These are phyloP conservation scores for Tapera naevia DNA, from an alignment of 2,797 vertebrate species.

Conservation along the genomic window DNA sequence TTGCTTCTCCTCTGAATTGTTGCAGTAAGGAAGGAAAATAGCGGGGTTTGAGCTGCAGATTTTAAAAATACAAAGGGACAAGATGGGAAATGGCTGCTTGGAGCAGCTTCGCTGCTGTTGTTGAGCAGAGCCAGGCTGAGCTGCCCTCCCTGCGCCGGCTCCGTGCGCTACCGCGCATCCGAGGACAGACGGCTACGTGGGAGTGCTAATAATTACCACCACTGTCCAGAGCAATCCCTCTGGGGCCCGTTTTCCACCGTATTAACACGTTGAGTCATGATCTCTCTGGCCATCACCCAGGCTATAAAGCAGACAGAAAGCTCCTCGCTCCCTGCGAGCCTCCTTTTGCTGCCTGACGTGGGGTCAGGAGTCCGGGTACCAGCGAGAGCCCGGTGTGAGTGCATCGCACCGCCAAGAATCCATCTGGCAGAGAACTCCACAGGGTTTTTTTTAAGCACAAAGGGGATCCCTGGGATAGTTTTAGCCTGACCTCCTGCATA, in stretches of 20 bases:
- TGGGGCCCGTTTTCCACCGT: neutral
- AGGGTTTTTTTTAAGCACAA: neutral
- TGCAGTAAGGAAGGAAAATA: neutral
- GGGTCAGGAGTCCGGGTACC: neutral
- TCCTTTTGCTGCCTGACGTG: neutral
- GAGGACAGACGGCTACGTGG: neutral
- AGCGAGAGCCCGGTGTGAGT: neutral
- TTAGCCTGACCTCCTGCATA: neutral
- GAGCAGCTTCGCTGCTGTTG: neutral
- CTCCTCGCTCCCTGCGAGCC: neutral
- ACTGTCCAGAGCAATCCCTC: neutral
- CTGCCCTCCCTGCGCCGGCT: rapidly evolving
- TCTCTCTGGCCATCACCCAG: neutral
- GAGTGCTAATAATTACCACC: neutral
- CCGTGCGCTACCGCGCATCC: neutral
- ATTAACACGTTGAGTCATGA: neutral
- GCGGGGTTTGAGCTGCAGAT: neutral
- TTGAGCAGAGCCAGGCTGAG: neutral
- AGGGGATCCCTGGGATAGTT: neutral
- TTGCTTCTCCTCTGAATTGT: neutral
- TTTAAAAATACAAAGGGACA: rapidly evolving
- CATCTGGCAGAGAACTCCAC: neutral
- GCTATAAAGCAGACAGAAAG: neutral
- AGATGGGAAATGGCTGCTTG: neutral
- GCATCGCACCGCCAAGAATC: neutral